Base-by-base conservation (phyloP, 2,888 invertebrate genomes). In the Parnassius mnemosyne region DNA sequence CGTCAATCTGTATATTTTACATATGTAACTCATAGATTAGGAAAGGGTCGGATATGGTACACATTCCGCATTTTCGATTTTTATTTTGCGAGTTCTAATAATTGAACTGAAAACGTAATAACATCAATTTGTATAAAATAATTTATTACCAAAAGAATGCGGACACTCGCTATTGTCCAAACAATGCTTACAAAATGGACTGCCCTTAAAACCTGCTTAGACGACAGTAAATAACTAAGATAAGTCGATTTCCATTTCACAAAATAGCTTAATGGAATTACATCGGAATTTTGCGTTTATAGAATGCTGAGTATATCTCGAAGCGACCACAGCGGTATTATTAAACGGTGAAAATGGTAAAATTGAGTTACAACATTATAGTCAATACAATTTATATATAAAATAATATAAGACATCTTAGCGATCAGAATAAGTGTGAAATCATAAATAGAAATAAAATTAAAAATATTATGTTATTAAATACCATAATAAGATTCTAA, bases 141-240 rank as follows among this genome's bases (percentile, higher is more conserved):
- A 56, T 53, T 57, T 57, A 51, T 52, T 61, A 46, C 56, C 51
- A 9, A 52, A 5, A 20, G 44, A 69, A 68, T 67, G 69, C 67
- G 66, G 66, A 69, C 58, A 73, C 69, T 70, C 70, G 69, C 69
- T 71, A 66, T 64, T 68, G 69, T 67, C 69, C 58, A 61, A 68
- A 72, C 70, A 70, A 69, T 69, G 66, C 67, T 73, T 63, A 67
- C 68, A 58, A 66, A 72, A 71, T 69, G 63, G 65, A 53, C 61
- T 49, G 70, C 65, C 66, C 69, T 67, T 69, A 69, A 67, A 68
- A 53, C 53, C 59, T 57, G 67, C 67, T 70, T 59, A 65, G 68
- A 66, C 67, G 68, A 60, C 64, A 65, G 69, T 69, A 68, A 69
- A 69, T 70, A 67, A 65, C 66, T 68, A 57, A 68, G 69, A 69